phyloP scores from a whole-genome alignment of 2,888 invertebrate genomes.

The Dicyrtomina minuta region DNA sequence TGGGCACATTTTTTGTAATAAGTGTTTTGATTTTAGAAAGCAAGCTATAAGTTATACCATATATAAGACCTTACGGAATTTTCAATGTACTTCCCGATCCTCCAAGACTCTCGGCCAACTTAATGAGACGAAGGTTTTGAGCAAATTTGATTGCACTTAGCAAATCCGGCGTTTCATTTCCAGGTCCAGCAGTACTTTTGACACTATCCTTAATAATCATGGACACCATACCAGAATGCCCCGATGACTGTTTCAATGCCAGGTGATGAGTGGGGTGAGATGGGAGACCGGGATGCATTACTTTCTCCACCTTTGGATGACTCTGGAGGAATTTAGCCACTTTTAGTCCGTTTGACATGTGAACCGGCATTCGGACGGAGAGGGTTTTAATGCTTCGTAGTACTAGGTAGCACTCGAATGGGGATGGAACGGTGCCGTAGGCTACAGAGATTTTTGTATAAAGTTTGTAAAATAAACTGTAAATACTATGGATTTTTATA shows the following conservation, averaged over 20 bases:
- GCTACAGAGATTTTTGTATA: conserved; percentile 61
- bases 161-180: too few species aligned
- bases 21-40: too few species aligned
- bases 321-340: conserved; percentile 79
- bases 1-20: too few species aligned
- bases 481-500: too few species aligned
- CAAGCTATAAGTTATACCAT: too few species aligned
- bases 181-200: too few species aligned
- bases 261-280: conserved; percentile 59
- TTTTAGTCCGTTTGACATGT: conserved; percentile 73
- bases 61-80: conserved; percentile 59
- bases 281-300: conserved; percentile 72
- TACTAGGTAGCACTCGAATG: conserved; percentile 93
- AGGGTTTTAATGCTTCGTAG: conserved; percentile 92
- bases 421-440: conserved; percentile 89
- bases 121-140: conserved; percentile 57
- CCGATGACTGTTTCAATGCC: conserved; percentile 58
- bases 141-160: conserved; percentile 58
- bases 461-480: too few species aligned
- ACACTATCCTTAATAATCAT: conserved; percentile 61
- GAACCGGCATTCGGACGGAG: conserved; percentile 85
- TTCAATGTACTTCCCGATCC: conserved; percentile 62
- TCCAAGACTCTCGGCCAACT: conserved; percentile 62
- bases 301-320: conserved; percentile 77
- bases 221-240: conserved; percentile 62